A percentile compares a stretch with the other conserved stretches of the same genome.
Conservation (phyloP, 2,797 vertebrate genomes). For the Adelosebastes latens region DNA sequence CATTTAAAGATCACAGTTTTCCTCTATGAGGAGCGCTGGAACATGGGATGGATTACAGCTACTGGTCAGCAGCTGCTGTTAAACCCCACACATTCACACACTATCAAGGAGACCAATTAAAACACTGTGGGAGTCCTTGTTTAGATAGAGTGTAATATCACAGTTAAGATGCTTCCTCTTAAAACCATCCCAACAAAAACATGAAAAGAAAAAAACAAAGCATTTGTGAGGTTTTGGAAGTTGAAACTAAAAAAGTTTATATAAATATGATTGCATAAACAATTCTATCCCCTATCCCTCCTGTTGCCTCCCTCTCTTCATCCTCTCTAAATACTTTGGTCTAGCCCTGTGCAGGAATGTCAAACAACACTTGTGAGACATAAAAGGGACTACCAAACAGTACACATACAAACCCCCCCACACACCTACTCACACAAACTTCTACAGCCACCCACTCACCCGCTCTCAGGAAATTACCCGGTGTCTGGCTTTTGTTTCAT, state of each 20-base stretch:
- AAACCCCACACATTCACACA: constrained; percentile 8
- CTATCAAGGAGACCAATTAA: constrained; percentile 6
- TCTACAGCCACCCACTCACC: constrained; percentile 26
- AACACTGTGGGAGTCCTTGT: constrained; percentile 18
- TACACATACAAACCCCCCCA: background rate
- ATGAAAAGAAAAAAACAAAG: background rate
- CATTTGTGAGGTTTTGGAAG: constrained; percentile 16
- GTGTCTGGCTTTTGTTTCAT: constrained; percentile 62
- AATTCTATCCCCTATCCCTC: background rate
- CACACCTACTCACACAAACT: background rate
- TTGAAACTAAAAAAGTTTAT: constrained; percentile 17
- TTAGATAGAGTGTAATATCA: constrained; percentile 9
- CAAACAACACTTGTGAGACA: constrained; percentile 61
- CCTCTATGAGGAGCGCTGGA: constrained; percentile 17
- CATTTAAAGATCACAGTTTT: constrained; percentile 16
- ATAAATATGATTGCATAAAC: constrained; percentile 20
- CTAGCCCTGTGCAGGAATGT: constrained; percentile 53
- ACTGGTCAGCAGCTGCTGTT: constrained; percentile 60
- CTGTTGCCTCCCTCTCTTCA: background rate
- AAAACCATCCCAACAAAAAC: background rate
- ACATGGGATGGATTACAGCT: constrained; percentile 45
- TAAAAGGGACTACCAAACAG: constrained; percentile 42
- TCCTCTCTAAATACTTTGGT: constrained; percentile 12
- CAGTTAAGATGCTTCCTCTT: constrained; percentile 16
- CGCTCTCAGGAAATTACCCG: constrained; percentile 65